Evolutionary conservation across 2,113 vertebrate genomes (phyloP).

Genomic region (Herpetotheres cachinnans): DNA sequence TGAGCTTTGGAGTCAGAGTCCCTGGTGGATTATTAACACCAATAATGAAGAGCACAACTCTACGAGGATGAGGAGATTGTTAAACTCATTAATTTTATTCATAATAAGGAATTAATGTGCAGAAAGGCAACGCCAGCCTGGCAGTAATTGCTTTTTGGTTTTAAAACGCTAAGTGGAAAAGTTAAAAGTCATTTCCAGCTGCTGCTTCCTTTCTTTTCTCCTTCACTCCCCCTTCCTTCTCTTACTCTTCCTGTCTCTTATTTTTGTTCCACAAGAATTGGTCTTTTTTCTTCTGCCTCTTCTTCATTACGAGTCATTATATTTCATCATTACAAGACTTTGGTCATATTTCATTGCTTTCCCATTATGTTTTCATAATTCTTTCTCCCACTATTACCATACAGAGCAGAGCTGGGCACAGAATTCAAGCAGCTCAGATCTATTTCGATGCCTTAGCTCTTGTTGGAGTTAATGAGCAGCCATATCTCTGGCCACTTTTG

Average conservation of each 20-base stretch:
- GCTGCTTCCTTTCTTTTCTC: neutral
- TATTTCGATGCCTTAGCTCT: neutral
- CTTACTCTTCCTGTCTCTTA: neutral
- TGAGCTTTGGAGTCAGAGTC: neutral
- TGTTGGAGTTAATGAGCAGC: neutral
- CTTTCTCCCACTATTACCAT: neutral
- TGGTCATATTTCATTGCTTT: conserved; percentile 19
- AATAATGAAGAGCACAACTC: conserved; percentile 61
- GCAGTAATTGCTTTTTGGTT: conserved; percentile 55
- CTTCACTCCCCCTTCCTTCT: neutral
- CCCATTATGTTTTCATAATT: neutral
- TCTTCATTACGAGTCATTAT: conserved; percentile 40
- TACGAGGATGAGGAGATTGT: conserved; percentile 50
- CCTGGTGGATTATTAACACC: conserved; percentile 39
- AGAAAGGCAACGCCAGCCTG: conserved; percentile 30
- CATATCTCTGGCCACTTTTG: neutral
- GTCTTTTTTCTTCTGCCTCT: neutral
- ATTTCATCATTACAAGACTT: conserved; percentile 27
- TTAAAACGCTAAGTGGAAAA: conserved; percentile 2
- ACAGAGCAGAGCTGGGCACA: neutral
- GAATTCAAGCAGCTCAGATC: neutral
- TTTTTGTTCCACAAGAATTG: neutral
- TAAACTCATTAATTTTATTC: conserved; percentile 72
- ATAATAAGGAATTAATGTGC: conserved; percentile 70
- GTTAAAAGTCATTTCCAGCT: conserved; percentile 13